Evolutionary conservation across 2,113 vertebrate species (phyloP).

Genomic region (Redunca redunca): DNA sequence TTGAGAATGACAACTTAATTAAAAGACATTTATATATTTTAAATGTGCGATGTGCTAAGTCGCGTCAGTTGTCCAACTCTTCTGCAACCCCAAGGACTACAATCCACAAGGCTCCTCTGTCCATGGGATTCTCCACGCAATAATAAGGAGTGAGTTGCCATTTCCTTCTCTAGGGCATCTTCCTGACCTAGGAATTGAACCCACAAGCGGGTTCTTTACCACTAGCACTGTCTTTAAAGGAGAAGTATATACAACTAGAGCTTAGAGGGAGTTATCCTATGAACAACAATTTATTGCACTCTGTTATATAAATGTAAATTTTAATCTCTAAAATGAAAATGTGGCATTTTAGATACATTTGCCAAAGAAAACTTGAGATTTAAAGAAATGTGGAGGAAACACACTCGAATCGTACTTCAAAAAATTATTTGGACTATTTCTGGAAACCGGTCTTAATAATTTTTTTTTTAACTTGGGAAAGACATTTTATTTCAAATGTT

Average conservation of each 20-base stretch:
- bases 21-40: background rate
- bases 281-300: background rate
- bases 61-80: background rate
- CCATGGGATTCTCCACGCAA: background rate
- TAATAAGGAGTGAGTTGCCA: background rate
- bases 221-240: background rate
- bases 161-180: background rate
- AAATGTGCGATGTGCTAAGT: background rate
- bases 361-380: background rate
- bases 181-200: background rate
- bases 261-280: background rate
- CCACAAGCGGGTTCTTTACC: background rate
- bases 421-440: background rate
- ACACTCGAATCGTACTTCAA: background rate
- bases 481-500: conserved; percentile 9
- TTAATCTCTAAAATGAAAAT: conserved; percentile 17
- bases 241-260: background rate
- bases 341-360: conserved; percentile 24
- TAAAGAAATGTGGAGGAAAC: background rate
- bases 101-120: background rate
- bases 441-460: background rate
- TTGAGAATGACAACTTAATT: conserved; percentile 7
- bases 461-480: background rate
- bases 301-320: background rate
- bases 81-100: background rate